phyloP scores from a whole-genome alignment of 2,888 invertebrate genomes.

The Drosophila quasianomalipes region DNA sequence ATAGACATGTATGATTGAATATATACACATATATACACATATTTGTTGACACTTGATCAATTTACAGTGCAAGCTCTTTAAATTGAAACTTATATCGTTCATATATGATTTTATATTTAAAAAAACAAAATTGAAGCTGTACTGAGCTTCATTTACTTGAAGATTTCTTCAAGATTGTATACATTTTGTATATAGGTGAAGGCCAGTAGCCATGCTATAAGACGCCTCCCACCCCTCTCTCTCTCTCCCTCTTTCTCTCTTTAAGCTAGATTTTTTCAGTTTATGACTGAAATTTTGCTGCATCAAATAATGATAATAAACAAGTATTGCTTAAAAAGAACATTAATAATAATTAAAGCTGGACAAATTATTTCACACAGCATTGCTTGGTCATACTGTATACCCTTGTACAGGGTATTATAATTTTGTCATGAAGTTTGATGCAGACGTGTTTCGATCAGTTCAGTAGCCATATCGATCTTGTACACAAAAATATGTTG shows the following conservation, averaged over 20 bases:
- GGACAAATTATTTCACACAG: not conserved
- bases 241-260: accelerated
- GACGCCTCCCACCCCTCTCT: not conserved
- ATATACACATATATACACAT: too few species aligned
- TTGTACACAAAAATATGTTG: not conserved
- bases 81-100: not conserved
- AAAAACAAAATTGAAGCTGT: not conserved
- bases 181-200: not conserved
- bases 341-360: not conserved
- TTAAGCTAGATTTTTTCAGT: not conserved
- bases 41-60: not conserved
- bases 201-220: not conserved
- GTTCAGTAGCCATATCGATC: not conserved
- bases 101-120: not conserved
- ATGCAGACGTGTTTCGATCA: not conserved
- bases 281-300: not conserved
- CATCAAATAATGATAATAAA: not conserved
- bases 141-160: not conserved
- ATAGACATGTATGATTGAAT: not conserved
- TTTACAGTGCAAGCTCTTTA: slow-evolving; percentile 5
- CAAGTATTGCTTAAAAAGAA: not conserved
- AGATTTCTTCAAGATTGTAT: not conserved
- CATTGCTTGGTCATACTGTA: not conserved
- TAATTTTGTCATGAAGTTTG: not conserved
- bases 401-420: not conserved